These are phyloP conservation scores for Epinephelus coioides DNA, from an alignment of 2,797 vertebrate species.

Conservation along the genomic window DNA sequence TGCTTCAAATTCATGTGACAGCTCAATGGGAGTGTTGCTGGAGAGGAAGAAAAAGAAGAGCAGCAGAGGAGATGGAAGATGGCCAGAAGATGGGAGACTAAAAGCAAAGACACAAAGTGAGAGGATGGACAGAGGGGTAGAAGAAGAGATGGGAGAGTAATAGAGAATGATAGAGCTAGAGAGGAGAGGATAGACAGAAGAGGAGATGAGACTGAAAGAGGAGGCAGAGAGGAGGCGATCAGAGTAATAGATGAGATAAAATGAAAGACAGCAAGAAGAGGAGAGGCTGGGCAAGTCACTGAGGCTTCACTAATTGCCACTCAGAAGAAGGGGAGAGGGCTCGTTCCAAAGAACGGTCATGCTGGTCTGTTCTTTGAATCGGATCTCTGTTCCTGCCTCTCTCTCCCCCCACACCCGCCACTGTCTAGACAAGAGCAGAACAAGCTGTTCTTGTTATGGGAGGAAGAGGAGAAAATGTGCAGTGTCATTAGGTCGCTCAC, in stretches of 20 bases:
- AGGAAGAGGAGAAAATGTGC: conserved; percentile 77
- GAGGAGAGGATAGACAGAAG: conserved; percentile 44
- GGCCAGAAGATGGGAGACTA: conserved; percentile 32
- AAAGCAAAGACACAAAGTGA: conserved; percentile 37
- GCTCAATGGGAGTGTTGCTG: conserved; percentile 29
- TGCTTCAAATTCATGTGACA: conserved; percentile 39
- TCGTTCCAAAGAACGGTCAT: conserved; percentile 78
- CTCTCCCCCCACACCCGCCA: conserved; percentile 23
- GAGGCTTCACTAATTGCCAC: conserved; percentile 83
- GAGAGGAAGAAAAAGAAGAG: conserved; percentile 29
- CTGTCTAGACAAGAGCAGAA: conserved; percentile 83
- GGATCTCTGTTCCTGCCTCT: conserved; percentile 61
- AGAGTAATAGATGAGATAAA: conserved; percentile 68
- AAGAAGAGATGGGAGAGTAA: conserved; percentile 47
- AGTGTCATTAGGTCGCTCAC: conserved; percentile 72
- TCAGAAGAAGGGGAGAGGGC: conserved; percentile 79
- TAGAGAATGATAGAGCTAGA: conserved; percentile 54
- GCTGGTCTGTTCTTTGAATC: conserved; percentile 82
- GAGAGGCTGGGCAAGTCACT: conserved; percentile 57
- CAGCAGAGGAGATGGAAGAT: conserved; percentile 11
- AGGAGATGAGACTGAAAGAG: conserved; percentile 51
- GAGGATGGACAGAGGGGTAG: conserved; percentile 41
- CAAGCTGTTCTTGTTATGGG: conserved; percentile 79
- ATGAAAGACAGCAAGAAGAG: conserved; percentile 61
- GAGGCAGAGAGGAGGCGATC: conserved; percentile 50